Percentiles rank a stretch among this genome's conserved stretches.
phyloP scores from a whole-genome alignment of 2,113 vertebrate genomes.

The Lipotes vexillifer region DNA sequence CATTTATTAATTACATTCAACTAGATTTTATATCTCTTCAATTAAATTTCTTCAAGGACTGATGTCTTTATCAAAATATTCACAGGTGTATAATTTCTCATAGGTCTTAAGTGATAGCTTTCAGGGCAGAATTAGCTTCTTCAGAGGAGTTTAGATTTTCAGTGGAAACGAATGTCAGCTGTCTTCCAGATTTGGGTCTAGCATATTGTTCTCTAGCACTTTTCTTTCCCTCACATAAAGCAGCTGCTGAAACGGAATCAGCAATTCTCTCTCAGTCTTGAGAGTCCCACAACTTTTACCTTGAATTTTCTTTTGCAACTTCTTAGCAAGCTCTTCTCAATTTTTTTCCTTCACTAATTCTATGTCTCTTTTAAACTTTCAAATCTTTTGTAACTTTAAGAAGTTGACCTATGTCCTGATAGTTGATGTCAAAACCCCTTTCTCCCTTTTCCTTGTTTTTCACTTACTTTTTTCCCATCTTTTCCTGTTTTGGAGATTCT shows the following conservation, averaged over 20 bases:
- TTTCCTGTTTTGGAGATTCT: conserved; percentile 85
- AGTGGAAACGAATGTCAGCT: neutral
- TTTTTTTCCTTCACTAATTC: conserved; percentile 85
- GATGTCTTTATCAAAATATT: neutral
- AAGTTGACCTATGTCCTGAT: conserved; percentile 85
- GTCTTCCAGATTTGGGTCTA: neutral
- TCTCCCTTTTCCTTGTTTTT: neutral
- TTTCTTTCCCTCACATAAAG: neutral
- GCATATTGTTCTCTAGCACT: neutral
- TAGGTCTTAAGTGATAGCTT: neutral
- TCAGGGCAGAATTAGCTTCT: neutral
- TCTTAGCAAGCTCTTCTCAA: conserved; percentile 82
- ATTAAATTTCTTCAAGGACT: neutral
- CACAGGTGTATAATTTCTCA: neutral
- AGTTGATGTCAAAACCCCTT: conserved; percentile 82
- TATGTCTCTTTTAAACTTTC: conserved; percentile 86
- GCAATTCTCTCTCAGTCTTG: conserved; percentile 32
- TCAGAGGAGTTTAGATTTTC: neutral
- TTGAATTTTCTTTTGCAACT: conserved; percentile 25
- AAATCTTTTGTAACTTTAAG: conserved; percentile 88
- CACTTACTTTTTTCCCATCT: conserved; percentile 80
- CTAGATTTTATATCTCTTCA: neutral
- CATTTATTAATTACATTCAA: neutral
- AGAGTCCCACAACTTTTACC: neutral
- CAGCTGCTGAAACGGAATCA: neutral